phyloP scores from a whole-genome alignment of 2,797 vertebrate genomes.

The Oryzias dopingdopingensis region DNA sequence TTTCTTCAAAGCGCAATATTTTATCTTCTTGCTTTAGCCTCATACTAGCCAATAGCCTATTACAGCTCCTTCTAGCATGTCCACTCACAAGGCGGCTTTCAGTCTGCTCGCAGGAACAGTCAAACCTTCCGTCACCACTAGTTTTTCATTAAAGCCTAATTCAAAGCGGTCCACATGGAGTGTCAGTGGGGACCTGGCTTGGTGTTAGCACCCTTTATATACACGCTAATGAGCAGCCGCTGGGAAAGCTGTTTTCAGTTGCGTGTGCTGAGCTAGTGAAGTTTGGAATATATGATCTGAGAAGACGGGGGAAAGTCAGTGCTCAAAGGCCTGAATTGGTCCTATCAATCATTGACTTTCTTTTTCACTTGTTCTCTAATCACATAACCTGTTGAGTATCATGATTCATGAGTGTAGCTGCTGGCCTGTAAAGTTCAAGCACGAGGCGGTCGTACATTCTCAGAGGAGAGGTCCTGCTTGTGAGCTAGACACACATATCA shows the following conservation, averaged over 20 bases:
- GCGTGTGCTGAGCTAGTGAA: slow-evolving; percentile 24
- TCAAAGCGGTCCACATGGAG: slow-evolving; percentile 68
- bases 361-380: slow-evolving; percentile 65
- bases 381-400: slow-evolving; percentile 56
- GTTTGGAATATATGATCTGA: slow-evolving; percentile 32
- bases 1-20: not conserved
- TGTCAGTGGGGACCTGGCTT: slow-evolving; percentile 59
- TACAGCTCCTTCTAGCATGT: slow-evolving; percentile 44
- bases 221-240: slow-evolving; percentile 62
- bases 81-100: slow-evolving; percentile 46
- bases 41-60: slow-evolving; percentile 24
- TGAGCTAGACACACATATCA: slow-evolving; percentile 11
- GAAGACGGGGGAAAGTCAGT: slow-evolving; percentile 49
- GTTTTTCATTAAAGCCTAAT: slow-evolving; percentile 76
- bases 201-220: slow-evolving; percentile 64
- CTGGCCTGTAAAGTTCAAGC: slow-evolving; percentile 38
- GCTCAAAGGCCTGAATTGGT: slow-evolving; percentile 39
- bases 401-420: slow-evolving; percentile 50
- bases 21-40: slow-evolving; percentile 14
- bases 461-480: slow-evolving; percentile 6
- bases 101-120: slow-evolving; percentile 56
- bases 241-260: slow-evolving; percentile 52
- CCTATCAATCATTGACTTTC: slow-evolving; percentile 58
- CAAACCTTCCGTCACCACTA: slow-evolving; percentile 61
- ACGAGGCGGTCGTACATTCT: slow-evolving; percentile 15